phyloP scores from a whole-genome alignment of 1,140 invertebrate genomes.

The Camponotus pennsylvanicus region DNA sequence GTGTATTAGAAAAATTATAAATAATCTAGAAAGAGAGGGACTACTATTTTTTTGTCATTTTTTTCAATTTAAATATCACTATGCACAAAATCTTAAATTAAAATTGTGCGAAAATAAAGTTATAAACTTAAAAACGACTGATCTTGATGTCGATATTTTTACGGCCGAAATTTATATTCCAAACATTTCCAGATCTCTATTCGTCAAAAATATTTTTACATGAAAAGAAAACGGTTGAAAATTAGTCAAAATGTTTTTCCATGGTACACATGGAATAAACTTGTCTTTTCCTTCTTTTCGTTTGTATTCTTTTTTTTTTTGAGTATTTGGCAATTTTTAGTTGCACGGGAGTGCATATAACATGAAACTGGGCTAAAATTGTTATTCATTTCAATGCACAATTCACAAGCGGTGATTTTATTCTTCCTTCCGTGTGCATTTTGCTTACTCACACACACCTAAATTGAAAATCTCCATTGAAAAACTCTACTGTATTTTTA shows the following conservation, averaged over 20 bases:
- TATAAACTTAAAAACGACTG: background rate
- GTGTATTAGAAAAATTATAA: too few relatives aligned
- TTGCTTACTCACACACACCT: constrained; percentile 13
- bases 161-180: background rate
- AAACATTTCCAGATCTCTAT: background rate
- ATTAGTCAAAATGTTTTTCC: background rate
- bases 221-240: background rate
- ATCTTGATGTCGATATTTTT: background rate
- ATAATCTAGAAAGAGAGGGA: background rate
- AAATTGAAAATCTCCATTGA: constrained; percentile 51
- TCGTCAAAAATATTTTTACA: background rate
- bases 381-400: constrained; percentile 12
- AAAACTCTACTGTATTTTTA: constrained; percentile 25
- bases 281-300: background rate
- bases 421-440: background rate
- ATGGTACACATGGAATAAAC: background rate
- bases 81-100: background rate
- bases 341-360: too few relatives aligned
- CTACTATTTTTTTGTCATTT: background rate
- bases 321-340: background rate
- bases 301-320: background rate
- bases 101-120: background rate
- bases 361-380: constrained; percentile 1
- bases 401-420: constrained; percentile 9
- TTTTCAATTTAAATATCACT: too few relatives aligned